Conservation (phyloP, 2,888 invertebrate genomes). For the Eupithecia dodoneata region DNA sequence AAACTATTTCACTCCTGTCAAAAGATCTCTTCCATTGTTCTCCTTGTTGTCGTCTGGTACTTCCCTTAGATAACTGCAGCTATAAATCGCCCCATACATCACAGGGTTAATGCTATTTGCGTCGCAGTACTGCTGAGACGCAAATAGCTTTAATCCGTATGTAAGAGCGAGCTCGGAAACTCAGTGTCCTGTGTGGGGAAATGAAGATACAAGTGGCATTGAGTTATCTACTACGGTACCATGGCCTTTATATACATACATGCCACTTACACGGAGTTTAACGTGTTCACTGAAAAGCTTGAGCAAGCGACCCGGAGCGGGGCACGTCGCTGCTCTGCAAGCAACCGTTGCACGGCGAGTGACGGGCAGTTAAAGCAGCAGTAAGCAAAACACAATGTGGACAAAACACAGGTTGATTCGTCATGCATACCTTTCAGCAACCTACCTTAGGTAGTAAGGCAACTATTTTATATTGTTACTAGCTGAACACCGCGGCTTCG, state of each 20-base stretch:
- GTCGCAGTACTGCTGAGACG: background rate
- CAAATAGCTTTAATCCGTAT: conserved; percentile 7
- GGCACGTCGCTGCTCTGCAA: too few species aligned
- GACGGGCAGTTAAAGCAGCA: too few species aligned
- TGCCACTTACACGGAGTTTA: too few species aligned
- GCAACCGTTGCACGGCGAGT: too few species aligned
- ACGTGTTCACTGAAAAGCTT: too few species aligned
- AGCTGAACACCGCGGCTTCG: too few species aligned
- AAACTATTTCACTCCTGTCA: background rate
- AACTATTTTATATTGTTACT: too few species aligned
- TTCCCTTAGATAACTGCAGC: background rate
- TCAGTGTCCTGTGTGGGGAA: background rate
- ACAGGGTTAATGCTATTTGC: background rate
- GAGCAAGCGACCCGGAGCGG: too few species aligned
- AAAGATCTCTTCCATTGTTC: background rate
- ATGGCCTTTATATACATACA: background rate
- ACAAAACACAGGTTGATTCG: too few species aligned
- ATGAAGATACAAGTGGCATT: background rate
- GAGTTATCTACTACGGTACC: background rate
- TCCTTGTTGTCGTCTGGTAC: background rate
- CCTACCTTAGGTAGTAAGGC: too few species aligned
- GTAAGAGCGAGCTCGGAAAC: background rate
- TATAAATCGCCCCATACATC: background rate
- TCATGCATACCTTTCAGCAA: too few species aligned
- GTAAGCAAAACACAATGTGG: too few species aligned